Conservation (phyloP, 2,797 vertebrate species). For the Galagoides demidoff region DNA sequence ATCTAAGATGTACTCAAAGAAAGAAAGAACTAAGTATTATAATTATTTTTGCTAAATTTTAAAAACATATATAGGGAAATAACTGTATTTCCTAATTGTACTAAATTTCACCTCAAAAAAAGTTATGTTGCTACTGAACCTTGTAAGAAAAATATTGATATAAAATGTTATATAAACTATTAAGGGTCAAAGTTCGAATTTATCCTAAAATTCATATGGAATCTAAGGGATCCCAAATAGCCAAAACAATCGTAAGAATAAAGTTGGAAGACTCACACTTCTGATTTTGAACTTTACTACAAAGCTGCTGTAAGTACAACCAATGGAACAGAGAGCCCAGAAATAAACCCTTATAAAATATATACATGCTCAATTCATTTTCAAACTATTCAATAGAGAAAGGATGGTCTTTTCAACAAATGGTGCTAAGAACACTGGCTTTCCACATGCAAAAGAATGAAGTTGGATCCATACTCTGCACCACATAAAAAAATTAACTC, state of each 20-base stretch:
- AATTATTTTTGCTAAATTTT: slow-evolving; percentile 18
- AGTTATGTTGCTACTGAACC: not conserved
- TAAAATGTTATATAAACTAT: not conserved
- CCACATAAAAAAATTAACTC: not conserved
- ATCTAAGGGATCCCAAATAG: slow-evolving; percentile 9
- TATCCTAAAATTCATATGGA: slow-evolving; percentile 4
- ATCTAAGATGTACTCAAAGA: slow-evolving; percentile 10
- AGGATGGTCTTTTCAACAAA: not conserved
- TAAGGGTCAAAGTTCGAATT: slow-evolving; percentile 6
- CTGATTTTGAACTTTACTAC: slow-evolving; percentile 25
- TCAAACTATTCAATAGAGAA: not conserved
- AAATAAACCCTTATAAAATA: not conserved
- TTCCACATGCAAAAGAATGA: not conserved
- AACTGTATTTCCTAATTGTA: not conserved
- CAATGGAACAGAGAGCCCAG: not conserved
- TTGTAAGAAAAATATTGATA: slow-evolving; percentile 31
- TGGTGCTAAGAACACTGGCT: not conserved
- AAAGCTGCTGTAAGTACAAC: slow-evolving; percentile 4
- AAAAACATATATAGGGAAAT: slow-evolving; percentile 5
- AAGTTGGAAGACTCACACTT: not conserved
- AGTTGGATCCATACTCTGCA: not conserved
- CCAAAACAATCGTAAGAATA: slow-evolving; percentile 23
- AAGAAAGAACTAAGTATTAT: not conserved
- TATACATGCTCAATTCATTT: not conserved
- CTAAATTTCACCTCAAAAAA: slow-evolving; percentile 57